Base-by-base conservation (phyloP, 2,797 vertebrate genomes). In the Anguilla obscura region DNA sequence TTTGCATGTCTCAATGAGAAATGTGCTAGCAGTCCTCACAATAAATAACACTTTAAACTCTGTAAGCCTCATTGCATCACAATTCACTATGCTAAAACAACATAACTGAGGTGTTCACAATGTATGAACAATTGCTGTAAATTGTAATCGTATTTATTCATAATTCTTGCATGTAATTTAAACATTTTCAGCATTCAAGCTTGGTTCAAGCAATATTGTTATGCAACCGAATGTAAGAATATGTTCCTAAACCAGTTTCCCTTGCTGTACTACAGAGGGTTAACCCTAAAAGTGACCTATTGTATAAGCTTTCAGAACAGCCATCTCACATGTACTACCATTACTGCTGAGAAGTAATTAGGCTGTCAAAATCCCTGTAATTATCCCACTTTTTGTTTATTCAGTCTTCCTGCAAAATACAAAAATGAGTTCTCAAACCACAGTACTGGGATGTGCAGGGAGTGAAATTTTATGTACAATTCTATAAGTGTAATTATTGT, bases 301-400 rank as follows among this genome's bases (percentile, higher is more conserved):
- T 76, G 33, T 76, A 4, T 8, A 36, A 33, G 12, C 71, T 40
- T 76, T 36, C 71, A 36, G 30, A 40, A 36, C 30, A 74, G 27
- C 69, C 30, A 30, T 27, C 69, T 74, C 30, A 12, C 69, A 14
- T 33, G 30, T 30, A 10, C 30, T 36, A 74, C 10, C 30, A 36
- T 74, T 74, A 74, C 27, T 74, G 69, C 33, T 36, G 27, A 33
- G 69, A 36, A 76, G 33, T 76, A 76, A 76, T 76, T 76, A 33
- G 74, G 10, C 33, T 40, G 71, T 40, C 74, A 76, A 12, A 36
- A 16, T 16, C 74, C 33, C 33, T 76, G 74, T 18, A 76, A 76
- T 76, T 76, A 76, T 18, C 33, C 36, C 74, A 40, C 74, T 40
- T 18, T 76, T 40, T 76, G 74, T 76, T 33, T 76, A 76, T 76